phyloP scores from a whole-genome alignment of 2,113 vertebrate species.

The Cryptoleucopteryx plumbea region DNA sequence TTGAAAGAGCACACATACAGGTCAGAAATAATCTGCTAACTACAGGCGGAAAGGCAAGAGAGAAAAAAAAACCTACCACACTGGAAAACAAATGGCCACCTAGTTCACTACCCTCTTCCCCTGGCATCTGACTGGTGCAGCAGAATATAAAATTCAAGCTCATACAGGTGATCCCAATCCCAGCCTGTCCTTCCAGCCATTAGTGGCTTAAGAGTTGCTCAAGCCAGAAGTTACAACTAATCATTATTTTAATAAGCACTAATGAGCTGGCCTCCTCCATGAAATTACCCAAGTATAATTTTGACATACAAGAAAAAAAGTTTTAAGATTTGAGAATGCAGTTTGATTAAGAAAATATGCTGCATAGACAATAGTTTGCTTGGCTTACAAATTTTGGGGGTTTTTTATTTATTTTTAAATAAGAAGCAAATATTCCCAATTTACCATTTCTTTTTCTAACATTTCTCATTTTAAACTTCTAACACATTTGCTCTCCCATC shows the following conservation, averaged over 20 bases:
- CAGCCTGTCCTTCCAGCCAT: not conserved
- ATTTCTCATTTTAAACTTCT: not conserved
- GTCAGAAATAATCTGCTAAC: not conserved
- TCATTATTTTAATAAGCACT: not conserved
- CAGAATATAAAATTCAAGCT: not conserved
- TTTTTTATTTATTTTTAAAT: not conserved
- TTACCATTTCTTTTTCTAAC: not conserved
- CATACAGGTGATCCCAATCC: not conserved
- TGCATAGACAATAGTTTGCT: not conserved
- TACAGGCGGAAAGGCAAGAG: not conserved
- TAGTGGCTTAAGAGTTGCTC: not conserved
- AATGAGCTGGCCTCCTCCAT: not conserved
- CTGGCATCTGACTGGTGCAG: not conserved
- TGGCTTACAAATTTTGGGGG: not conserved
- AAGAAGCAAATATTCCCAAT: not conserved
- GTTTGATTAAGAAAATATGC: not conserved
- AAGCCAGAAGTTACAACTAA: not conserved
- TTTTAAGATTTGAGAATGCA: not conserved
- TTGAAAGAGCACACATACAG: not conserved
- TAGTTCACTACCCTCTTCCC: too few species aligned
- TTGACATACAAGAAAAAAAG: not conserved
- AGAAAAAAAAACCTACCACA: not conserved
- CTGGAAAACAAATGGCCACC: not conserved
- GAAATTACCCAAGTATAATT: not conserved
- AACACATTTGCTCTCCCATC: not conserved